Conservation (phyloP, 2,113 vertebrate species). For the Brachirus orientalis region DNA sequence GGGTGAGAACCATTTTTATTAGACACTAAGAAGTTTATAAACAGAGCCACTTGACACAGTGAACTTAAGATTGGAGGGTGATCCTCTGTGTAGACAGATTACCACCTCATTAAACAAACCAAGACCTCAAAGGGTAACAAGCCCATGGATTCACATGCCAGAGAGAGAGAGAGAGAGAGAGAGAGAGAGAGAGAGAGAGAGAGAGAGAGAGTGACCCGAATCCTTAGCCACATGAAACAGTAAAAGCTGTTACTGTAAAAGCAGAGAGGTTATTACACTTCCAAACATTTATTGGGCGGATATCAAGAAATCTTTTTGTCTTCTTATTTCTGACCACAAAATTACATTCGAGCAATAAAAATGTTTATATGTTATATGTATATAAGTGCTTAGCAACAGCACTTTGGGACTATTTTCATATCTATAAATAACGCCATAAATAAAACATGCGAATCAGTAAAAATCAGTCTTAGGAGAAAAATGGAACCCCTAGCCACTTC, state of each 20-base stretch:
- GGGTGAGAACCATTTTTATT: slow-evolving; percentile 36
- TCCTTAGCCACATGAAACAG: slow-evolving; percentile 72
- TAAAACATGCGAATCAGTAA: slow-evolving; percentile 70
- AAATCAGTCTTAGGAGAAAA: slow-evolving; percentile 55
- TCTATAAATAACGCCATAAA: slow-evolving; percentile 63
- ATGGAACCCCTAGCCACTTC: slow-evolving; percentile 53
- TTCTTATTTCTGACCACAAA: slow-evolving; percentile 60
- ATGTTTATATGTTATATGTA: slow-evolving; percentile 69
- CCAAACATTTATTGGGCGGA: slow-evolving; percentile 78
- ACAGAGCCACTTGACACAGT: slow-evolving; percentile 60
- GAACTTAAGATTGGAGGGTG: slow-evolving; percentile 55
- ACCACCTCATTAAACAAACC: slow-evolving; percentile 78
- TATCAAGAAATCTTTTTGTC: slow-evolving; percentile 75
- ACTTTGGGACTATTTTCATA: slow-evolving; percentile 67
- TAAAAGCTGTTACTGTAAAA: slow-evolving; percentile 54
- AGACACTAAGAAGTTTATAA: slow-evolving; percentile 60
- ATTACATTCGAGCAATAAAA: slow-evolving; percentile 72
- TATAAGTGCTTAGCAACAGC: slow-evolving; percentile 59
- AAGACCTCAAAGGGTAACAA: slow-evolving; percentile 70
- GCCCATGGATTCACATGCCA: slow-evolving; percentile 64
- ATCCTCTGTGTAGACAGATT: slow-evolving; percentile 77
- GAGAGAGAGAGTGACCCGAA: slow-evolving; percentile 52
- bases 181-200: slow-evolving; percentile 13
- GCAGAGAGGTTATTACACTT: slow-evolving; percentile 68
- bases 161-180: slow-evolving; percentile 36